Conservation (phyloP, 2,113 vertebrate genomes). For the Notiomystis cincta region DNA sequence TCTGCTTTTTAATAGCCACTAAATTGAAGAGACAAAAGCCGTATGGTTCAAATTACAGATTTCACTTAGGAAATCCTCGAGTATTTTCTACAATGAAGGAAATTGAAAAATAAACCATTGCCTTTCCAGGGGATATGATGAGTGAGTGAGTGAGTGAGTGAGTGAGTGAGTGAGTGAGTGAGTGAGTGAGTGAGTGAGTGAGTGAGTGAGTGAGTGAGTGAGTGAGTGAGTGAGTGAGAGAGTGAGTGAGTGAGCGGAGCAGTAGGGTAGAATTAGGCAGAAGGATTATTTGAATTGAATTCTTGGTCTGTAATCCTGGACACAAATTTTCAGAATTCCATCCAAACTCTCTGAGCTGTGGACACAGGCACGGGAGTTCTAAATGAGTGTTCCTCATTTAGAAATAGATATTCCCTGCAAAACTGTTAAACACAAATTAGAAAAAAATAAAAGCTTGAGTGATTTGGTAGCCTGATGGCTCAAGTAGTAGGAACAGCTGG, state of each 20-base stretch:
- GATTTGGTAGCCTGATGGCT: neutral
- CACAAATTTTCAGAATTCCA: neutral
- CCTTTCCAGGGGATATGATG: neutral
- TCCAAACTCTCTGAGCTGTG: neutral
- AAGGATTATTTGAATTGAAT: neutral
- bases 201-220: neutral
- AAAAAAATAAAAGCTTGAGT: neutral
- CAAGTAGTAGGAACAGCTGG: neutral
- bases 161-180: neutral
- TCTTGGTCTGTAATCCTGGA: neutral
- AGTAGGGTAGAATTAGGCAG: neutral
- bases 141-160: neutral
- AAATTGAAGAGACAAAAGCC: neutral
- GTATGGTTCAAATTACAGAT: neutral
- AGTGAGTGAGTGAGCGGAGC: neutral
- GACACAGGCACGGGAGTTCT: neutral
- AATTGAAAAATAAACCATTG: neutral
- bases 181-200: neutral
- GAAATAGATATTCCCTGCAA: neutral
- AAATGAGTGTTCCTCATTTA: neutral
- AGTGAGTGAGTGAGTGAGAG: neutral
- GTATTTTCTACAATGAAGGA: neutral
- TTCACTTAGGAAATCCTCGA: neutral
- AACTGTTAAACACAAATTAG: neutral
- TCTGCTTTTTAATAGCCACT: neutral